Evolutionary conservation across 2,888 invertebrate species (phyloP).

Genomic region (Clitarchus hookeri): DNA sequence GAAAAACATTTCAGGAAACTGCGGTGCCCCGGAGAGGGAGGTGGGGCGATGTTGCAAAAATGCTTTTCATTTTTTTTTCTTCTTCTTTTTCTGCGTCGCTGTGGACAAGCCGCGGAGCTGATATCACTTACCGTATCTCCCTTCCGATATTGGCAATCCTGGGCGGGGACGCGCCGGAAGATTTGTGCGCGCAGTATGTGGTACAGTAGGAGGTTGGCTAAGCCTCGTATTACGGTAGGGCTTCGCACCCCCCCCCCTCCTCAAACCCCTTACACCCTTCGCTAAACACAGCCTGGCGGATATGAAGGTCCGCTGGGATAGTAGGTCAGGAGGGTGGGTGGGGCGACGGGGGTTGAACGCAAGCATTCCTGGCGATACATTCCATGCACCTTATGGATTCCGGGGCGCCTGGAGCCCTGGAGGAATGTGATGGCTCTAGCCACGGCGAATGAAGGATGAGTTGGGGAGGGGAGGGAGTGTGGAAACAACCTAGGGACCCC

Average conservation of each 20-base stretch:
- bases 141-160: not conserved
- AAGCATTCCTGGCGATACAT: slow-evolving; percentile 1
- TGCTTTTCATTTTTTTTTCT: not conserved
- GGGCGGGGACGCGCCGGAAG: not conserved
- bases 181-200: not conserved
- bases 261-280: not conserved
- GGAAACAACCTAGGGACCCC: not conserved
- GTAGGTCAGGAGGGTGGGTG: not conserved
- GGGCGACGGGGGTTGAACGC: not conserved
- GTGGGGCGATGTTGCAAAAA: too few relatives aligned
- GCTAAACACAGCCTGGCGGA: not conserved
- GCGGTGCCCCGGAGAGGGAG: too few relatives aligned
- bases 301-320: not conserved
- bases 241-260: too few relatives aligned
- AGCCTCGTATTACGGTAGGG: too few relatives aligned
- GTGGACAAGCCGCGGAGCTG: not conserved
- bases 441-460: too few relatives aligned
- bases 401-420: not conserved
- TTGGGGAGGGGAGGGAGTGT: not conserved
- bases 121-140: not conserved
- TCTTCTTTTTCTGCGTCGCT: not conserved
- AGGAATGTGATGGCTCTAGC: not conserved
- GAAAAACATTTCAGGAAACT: too few relatives aligned
- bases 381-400: not conserved
- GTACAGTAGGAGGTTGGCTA: not conserved